These are phyloP conservation scores for Tokudaia tokunoshimensis DNA, from an alignment of 2,797 vertebrate species.

Conservation along the genomic window DNA sequence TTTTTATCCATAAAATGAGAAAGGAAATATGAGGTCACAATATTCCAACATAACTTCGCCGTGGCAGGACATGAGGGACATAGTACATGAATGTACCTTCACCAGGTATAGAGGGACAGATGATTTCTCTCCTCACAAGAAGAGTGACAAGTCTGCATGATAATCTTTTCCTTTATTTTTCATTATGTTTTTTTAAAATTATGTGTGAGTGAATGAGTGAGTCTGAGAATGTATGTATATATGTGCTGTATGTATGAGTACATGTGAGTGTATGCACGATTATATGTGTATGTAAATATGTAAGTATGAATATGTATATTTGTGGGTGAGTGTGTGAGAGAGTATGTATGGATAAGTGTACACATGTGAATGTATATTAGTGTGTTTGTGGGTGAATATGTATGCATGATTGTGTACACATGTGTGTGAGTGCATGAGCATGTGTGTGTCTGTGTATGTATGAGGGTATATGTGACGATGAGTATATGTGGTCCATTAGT, in stretches of 20 bases:
- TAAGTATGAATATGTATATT: background rate
- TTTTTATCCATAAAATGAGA: constrained; percentile 66
- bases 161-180: background rate
- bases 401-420: background rate
- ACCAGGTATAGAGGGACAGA: background rate
- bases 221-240: background rate
- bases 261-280: background rate
- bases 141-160: background rate
- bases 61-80: background rate
- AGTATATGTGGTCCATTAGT: background rate
- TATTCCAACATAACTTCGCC: background rate
- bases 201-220: background rate
- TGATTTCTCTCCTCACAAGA: background rate
- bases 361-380: background rate
- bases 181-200: background rate
- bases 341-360: background rate
- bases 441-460: background rate
- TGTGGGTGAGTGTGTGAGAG: background rate
- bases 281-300: background rate
- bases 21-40: constrained; percentile 27
- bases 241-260: background rate
- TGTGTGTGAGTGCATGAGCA: background rate
- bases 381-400: background rate
- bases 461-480: background rate
- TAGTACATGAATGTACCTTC: background rate